phyloP scores from a whole-genome alignment of 2,113 vertebrate genomes.

The Sinocyclocheilus grahami region DNA sequence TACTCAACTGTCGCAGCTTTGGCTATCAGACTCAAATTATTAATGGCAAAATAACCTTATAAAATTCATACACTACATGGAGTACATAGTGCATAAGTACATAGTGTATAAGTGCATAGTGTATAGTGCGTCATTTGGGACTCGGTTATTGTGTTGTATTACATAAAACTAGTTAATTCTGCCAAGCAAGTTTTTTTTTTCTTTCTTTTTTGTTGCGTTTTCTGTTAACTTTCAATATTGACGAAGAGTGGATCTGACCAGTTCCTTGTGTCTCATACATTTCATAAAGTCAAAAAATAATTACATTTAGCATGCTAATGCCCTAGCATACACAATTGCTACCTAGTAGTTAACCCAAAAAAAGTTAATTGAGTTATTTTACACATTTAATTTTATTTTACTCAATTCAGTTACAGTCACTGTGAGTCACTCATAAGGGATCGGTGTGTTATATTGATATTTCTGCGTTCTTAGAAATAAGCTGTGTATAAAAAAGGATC shows the following conservation, averaged over 20 bases:
- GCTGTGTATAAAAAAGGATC: neutral
- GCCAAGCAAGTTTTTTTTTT: no score
- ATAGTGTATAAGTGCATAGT: no score
- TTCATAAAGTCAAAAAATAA: neutral
- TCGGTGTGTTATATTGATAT: neutral
- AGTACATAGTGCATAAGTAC: no score
- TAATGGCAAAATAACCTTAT: no score
- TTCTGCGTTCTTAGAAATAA: neutral
- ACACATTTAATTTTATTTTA: neutral
- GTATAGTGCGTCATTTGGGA: no score
- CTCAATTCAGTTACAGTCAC: neutral
- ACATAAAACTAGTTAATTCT: no score
- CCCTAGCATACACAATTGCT: neutral
- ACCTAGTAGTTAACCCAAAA: neutral
- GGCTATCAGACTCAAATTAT: no score
- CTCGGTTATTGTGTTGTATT: no score
- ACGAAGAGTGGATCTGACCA: neutral
- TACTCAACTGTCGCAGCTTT: no score
- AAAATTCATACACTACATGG: no score
- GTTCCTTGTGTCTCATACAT: neutral
- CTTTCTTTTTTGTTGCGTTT: no score
- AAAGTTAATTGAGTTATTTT: neutral
- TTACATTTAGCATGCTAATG: neutral
- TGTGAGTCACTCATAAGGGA: neutral
- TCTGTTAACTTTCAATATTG: no score